These are phyloP conservation scores for Drosophila conformis DNA, from an alignment of 2,888 invertebrate species.

Conservation along the genomic window DNA sequence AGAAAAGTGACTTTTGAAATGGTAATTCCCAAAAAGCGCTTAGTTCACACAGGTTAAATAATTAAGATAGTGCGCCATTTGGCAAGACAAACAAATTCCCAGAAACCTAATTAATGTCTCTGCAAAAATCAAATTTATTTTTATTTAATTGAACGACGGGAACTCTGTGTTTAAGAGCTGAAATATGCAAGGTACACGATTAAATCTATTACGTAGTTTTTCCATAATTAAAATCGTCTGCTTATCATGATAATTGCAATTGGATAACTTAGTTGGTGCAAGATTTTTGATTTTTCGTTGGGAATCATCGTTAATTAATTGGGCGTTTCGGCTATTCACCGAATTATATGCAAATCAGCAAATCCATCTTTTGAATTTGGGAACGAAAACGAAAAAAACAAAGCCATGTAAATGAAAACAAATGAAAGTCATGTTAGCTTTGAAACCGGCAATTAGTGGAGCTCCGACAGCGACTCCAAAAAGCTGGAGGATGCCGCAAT, in stretches of 20 bases:
- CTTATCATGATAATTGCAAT: constrained; percentile 10
- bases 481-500: constrained; percentile 35
- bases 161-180: neutral
- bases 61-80: constrained; percentile 13
- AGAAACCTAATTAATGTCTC: constrained; percentile 14
- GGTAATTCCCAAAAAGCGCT: constrained; percentile 8
- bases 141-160: neutral
- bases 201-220: neutral
- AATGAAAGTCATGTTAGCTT: constrained; percentile 49
- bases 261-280: constrained; percentile 17
- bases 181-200: neutral
- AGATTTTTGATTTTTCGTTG: constrained; percentile 7
- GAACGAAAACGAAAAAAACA: constrained; percentile 20
- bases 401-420: constrained; percentile 28
- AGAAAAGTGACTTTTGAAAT: constrained; percentile 22
- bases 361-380: constrained; percentile 16
- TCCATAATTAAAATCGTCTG: neutral
- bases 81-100: neutral
- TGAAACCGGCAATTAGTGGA: constrained; percentile 50
- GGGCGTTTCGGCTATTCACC: constrained; percentile 27
- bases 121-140: constrained; percentile 11
- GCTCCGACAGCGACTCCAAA: constrained; percentile 22
- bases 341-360: constrained; percentile 47
- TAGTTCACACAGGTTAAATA: constrained; percentile 17
- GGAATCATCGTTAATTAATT: constrained; percentile 47